Conservation (phyloP, 2,888 invertebrate species). For the Mayetiola destructor region DNA sequence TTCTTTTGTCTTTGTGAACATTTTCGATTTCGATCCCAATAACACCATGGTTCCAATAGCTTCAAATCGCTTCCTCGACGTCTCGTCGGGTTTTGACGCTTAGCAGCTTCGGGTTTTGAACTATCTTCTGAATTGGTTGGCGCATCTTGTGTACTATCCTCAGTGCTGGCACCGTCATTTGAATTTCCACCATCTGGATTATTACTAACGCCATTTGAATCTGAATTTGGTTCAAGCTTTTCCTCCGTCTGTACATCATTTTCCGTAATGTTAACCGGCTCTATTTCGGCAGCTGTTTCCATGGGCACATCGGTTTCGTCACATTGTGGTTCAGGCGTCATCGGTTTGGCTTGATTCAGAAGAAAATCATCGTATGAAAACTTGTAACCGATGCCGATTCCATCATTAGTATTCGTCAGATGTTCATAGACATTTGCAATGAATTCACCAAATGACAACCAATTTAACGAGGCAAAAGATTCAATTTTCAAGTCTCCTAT, state of each 20-base stretch:
- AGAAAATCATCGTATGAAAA: neutral
- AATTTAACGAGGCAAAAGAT: conserved; percentile 37
- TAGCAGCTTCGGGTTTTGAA: conserved; percentile 23
- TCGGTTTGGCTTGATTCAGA: neutral
- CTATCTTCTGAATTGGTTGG: conserved; percentile 18
- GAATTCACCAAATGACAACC: conserved; percentile 52
- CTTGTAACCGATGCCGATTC: conserved; percentile 30
- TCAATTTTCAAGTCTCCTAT: conserved; percentile 22
- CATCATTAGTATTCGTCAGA: conserved; percentile 37
- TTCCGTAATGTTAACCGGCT: neutral
- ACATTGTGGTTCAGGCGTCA: conserved; percentile 15
- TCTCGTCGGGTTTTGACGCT: conserved; percentile 32
- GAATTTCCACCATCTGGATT: conserved; percentile 15
- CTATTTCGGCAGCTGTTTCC: neutral
- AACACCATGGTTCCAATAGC: conserved; percentile 58
- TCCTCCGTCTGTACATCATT: conserved; percentile 16
- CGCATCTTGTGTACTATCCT: conserved; percentile 36
- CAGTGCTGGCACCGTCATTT: conserved; percentile 32
- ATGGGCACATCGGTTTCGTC: conserved; percentile 15
- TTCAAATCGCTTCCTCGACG: conserved; percentile 58
- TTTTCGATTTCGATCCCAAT: conserved; percentile 42
- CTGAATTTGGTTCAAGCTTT: conserved; percentile 15
- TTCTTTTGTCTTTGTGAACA: conserved; percentile 26
- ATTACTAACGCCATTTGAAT: neutral
- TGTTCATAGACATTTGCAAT: conserved; percentile 49